These are phyloP conservation scores for Drosophila kohkoa DNA, from an alignment of 1,140 invertebrate species.

Conservation along the genomic window DNA sequence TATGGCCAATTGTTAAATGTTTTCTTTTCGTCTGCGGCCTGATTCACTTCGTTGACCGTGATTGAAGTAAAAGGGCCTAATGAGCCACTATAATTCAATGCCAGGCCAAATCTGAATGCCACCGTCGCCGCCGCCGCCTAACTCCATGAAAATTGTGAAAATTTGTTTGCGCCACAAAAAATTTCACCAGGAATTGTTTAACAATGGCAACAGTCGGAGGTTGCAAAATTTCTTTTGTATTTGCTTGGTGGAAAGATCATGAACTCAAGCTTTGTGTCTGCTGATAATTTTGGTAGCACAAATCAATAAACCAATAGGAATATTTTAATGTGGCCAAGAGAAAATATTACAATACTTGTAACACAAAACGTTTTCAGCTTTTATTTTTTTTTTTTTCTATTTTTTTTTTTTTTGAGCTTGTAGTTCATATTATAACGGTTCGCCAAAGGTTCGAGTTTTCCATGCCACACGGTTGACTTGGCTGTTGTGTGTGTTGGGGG, in stretches of 20 bases:
- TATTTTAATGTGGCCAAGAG: constrained; percentile 63
- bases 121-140: constrained; percentile 8
- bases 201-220: constrained; percentile 60
- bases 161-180: constrained; percentile 44
- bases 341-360: constrained; percentile 59
- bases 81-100: constrained; percentile 79
- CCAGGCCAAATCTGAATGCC: constrained; percentile 70
- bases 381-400: neutral
- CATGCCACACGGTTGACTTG: constrained; percentile 16
- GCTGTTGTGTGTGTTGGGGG: neutral
- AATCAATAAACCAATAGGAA: constrained; percentile 74
- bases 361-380: constrained; percentile 38
- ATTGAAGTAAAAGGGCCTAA: constrained; percentile 80
- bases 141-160: constrained; percentile 35
- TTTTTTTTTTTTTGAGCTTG: constrained; percentile 47
- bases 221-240: constrained; percentile 40
- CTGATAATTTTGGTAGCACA: constrained; percentile 77
- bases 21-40: constrained; percentile 27
- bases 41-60: constrained; percentile 57
- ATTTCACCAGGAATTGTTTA: constrained; percentile 75
- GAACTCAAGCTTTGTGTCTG: constrained; percentile 69
- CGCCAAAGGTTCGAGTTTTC: constrained; percentile 23
- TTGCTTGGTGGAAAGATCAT: constrained; percentile 72
- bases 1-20: constrained; percentile 74
- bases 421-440: constrained; percentile 61